These are phyloP conservation scores for Gnathonemus echidnorhynchus DNA, from an alignment of 2,113 vertebrate genomes.

Conservation along the genomic window DNA sequence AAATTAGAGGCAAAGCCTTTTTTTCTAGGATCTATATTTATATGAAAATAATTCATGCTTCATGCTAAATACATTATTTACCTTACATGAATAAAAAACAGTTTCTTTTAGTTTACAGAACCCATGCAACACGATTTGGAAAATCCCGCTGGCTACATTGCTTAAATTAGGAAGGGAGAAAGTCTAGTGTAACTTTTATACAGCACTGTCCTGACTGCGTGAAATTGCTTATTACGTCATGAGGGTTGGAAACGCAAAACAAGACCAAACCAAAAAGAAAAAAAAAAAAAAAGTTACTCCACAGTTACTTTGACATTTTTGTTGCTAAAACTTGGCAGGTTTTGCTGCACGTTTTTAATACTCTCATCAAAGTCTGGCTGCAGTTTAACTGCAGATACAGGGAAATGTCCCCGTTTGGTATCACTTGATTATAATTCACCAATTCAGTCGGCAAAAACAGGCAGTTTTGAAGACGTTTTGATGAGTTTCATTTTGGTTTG, in stretches of 20 bases:
- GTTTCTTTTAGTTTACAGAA: constrained; percentile 67
- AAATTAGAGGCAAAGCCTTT: constrained; percentile 85
- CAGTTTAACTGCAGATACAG: constrained; percentile 44
- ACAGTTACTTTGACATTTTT: constrained; percentile 35
- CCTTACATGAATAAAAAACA: constrained; percentile 80
- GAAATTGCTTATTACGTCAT: constrained; percentile 62
- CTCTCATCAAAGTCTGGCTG: constrained; percentile 50
- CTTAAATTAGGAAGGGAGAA: constrained; percentile 61
- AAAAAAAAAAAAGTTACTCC: constrained; percentile 27
- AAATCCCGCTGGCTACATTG: constrained; percentile 79
- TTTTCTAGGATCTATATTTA: constrained; percentile 78
- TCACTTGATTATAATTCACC: constrained; percentile 31
- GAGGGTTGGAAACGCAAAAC: constrained; percentile 48
- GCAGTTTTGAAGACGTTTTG: constrained; percentile 50
- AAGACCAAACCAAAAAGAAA: constrained; percentile 18
- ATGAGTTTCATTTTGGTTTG: not conserved
- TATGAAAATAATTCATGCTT: constrained; percentile 97
- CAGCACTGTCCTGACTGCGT: constrained; percentile 67
- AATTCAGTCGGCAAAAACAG: constrained; percentile 57
- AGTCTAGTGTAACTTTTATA: constrained; percentile 58
- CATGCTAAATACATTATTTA: constrained; percentile 97
- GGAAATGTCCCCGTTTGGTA: constrained; percentile 39
- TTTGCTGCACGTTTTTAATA: constrained; percentile 52
- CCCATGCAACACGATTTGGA: constrained; percentile 76
- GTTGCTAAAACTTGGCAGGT: constrained; percentile 64